phyloP scores from a whole-genome alignment of 1,140 invertebrate species.

The Notospermus geniculatus region DNA sequence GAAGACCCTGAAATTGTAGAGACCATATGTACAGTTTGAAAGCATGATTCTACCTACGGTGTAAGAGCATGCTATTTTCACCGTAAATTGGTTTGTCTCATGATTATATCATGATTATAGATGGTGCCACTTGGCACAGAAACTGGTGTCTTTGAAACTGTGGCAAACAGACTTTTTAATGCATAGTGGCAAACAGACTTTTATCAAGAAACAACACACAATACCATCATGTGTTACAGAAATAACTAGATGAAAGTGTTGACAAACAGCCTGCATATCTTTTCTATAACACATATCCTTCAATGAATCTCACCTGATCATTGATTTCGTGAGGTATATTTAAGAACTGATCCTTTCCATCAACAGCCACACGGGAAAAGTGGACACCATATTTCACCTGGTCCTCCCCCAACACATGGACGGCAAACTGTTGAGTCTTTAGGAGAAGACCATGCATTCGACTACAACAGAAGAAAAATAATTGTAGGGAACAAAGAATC shows the following conservation, averaged over 20 bases:
- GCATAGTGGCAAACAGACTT: slow-evolving; percentile 5
- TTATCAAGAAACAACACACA: not conserved
- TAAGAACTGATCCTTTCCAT: slow-evolving; percentile 40
- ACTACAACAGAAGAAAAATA: slow-evolving; percentile 31
- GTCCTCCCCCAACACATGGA: slow-evolving; percentile 45
- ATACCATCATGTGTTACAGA: not conserved
- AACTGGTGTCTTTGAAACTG: too few species aligned
- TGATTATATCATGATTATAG: too few species aligned
- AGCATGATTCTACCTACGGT: too few species aligned
- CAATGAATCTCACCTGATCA: slow-evolving; percentile 30
- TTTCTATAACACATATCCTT: not conserved
- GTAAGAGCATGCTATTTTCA: too few species aligned
- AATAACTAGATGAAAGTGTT: not conserved
- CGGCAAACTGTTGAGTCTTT: slow-evolving; percentile 43
- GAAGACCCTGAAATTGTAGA: slow-evolving; percentile 33
- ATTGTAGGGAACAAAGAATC: too few species aligned
- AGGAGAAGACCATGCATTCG: slow-evolving; percentile 43
- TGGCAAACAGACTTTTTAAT: too few species aligned
- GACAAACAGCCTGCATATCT: not conserved
- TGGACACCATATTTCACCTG: slow-evolving; percentile 44
- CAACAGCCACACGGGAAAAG: slow-evolving; percentile 39
- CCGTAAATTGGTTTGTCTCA: too few species aligned
- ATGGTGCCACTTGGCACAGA: too few species aligned
- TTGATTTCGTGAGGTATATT: slow-evolving; percentile 37
- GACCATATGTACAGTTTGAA: too few species aligned